Conservation (phyloP, 2,113 vertebrate species). For the Psephotus haematonotus region DNA sequence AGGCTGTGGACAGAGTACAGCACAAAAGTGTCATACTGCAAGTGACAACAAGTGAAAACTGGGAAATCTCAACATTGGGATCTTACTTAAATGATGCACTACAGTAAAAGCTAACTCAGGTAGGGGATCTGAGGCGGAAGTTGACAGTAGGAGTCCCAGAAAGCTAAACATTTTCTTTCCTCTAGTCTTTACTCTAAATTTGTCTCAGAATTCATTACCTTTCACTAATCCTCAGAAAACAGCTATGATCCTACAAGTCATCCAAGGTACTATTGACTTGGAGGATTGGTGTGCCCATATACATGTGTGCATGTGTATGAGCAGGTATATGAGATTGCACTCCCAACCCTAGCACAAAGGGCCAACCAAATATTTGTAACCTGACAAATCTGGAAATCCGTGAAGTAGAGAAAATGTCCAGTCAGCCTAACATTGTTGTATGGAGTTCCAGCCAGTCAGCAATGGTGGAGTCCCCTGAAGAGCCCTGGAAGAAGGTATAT, state of each 20-base stretch:
- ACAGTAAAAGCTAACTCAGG: neutral
- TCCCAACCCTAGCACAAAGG: neutral
- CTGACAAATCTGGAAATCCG: neutral
- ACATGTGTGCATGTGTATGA: rapidly evolving
- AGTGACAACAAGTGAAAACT: neutral
- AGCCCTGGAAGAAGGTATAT: neutral
- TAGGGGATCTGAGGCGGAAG: neutral
- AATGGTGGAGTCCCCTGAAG: neutral
- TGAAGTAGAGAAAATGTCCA: neutral
- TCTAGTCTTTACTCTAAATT: neutral
- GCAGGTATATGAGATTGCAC: neutral
- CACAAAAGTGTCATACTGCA: neutral
- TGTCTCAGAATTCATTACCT: neutral
- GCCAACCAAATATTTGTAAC: neutral
- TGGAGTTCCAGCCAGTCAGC: neutral
- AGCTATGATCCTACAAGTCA: neutral
- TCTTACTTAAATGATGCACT: neutral
- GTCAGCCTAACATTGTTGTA: neutral
- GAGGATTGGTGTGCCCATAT: neutral
- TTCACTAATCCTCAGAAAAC: neutral
- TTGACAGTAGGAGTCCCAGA: neutral
- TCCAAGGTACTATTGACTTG: neutral
- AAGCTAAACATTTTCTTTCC: neutral
- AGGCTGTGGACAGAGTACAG: neutral
- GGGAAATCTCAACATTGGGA: rapidly evolving